phyloP scores from a whole-genome alignment of 2,888 invertebrate species.

The Parelbella ahira region DNA sequence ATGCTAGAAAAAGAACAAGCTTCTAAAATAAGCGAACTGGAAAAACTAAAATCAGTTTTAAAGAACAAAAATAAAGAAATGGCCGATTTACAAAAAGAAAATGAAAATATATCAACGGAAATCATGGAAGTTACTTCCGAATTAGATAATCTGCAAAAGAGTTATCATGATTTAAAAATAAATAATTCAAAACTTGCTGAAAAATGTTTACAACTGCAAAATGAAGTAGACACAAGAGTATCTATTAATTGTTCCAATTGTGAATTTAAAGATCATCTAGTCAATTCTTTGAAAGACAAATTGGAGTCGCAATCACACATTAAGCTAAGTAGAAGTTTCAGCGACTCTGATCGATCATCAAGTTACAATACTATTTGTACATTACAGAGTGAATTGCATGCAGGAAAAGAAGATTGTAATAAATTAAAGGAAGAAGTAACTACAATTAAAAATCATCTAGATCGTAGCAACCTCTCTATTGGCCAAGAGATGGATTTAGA shows the following conservation, averaged over 20 bases:
- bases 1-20: constrained; percentile 48
- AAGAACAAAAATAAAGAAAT: constrained; percentile 44
- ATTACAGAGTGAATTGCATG: constrained; percentile 62
- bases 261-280: constrained; percentile 41
- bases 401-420: constrained; percentile 65
- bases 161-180: constrained; percentile 46
- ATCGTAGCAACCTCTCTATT: constrained; percentile 53
- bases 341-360: constrained; percentile 60
- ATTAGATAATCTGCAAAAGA: constrained; percentile 65
- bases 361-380: constrained; percentile 64
- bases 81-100: constrained; percentile 68
- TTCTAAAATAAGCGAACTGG: constrained; percentile 43
- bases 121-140: constrained; percentile 81
- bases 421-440: constrained; percentile 65
- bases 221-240: constrained; percentile 31
- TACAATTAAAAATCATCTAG: constrained; percentile 66
- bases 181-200: constrained; percentile 40
- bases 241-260: constrained; percentile 40
- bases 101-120: constrained; percentile 77
- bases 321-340: constrained; percentile 58
- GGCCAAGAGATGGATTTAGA: constrained; percentile 54
- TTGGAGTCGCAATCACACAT: constrained; percentile 35
- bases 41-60: constrained; percentile 40
- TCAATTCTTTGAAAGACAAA: constrained; percentile 37
- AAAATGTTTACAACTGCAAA: constrained; percentile 40